Conservation (phyloP, 35 echinoderm and acorn worm genomes). For the Lytechinus pictus region DNA sequence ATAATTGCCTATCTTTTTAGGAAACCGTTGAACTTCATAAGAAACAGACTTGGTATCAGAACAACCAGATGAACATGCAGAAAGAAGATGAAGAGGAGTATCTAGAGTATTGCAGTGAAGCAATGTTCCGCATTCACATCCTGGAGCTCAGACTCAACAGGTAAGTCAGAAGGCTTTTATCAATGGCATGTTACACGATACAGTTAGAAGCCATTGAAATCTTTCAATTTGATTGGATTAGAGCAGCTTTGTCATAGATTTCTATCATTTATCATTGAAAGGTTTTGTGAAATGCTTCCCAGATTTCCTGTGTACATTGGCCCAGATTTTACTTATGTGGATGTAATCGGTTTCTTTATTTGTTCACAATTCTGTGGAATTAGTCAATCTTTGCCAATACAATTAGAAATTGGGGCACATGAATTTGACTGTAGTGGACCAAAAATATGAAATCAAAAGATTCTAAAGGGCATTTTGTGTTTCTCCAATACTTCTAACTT, state of each 20-base stretch:
- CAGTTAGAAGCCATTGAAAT: too few relatives aligned
- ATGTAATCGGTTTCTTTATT: too few relatives aligned
- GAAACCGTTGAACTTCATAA: conserved; percentile 95
- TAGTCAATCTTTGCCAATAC: background rate
- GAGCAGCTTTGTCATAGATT: too few relatives aligned
- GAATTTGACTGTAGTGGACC: background rate
- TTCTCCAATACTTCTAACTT: too few relatives aligned
- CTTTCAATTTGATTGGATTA: too few relatives aligned
- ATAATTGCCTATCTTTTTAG: conserved; percentile 40
- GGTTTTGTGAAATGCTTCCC: background rate
- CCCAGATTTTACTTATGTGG: background rate
- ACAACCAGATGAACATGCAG: conserved; percentile 99
- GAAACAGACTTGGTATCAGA: conserved; percentile 98
- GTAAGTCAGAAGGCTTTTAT: conserved; percentile 37
- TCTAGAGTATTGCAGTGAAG: conserved; percentile 98
- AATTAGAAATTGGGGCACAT: background rate
- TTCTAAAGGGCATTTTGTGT: too few relatives aligned
- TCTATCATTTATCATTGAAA: too few relatives aligned
- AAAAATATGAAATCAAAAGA: background rate
- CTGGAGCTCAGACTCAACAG: conserved; percentile 93
- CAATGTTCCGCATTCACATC: conserved; percentile 99
- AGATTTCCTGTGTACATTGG: background rate
- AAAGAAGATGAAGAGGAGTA: conserved; percentile 99
- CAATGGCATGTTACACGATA: too few relatives aligned
- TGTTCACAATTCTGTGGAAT: background rate